These are phyloP conservation scores for Catostylus mosaicus DNA, from an alignment of 30 jellyfish, hydroid and myxozoan genomes.

Conservation along the genomic window DNA sequence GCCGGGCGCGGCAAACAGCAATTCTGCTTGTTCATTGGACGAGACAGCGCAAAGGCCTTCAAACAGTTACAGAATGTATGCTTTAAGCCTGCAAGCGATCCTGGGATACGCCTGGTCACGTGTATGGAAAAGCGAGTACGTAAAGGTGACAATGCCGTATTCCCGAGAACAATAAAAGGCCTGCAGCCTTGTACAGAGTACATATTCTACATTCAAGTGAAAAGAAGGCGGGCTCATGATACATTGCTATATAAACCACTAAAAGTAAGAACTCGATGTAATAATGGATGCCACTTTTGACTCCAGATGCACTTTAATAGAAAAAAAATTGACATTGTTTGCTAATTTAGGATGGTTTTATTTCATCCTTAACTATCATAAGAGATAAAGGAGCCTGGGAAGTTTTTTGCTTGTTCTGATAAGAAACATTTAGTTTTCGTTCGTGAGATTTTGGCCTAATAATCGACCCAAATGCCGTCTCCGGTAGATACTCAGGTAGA, in stretches of 20 bases:
- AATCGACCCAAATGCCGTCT: too few species aligned
- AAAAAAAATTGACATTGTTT: background rate
- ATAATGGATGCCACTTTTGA: constrained; percentile 7
- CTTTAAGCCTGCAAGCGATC: constrained; percentile 20
- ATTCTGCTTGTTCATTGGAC: constrained; percentile 55
- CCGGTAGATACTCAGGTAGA: too few species aligned
- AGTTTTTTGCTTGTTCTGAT: too few species aligned
- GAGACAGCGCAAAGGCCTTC: constrained; percentile 1
- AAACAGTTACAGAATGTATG: constrained; percentile 29
- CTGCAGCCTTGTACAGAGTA: constrained; percentile 54
- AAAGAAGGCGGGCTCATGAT: constrained; percentile 41
- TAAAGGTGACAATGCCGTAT: constrained; percentile 29
- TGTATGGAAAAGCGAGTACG: constrained; percentile 53
- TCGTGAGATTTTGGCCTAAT: too few species aligned
- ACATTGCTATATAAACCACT: constrained; percentile 52
- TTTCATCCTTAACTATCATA: too few species aligned
- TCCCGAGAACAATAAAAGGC: constrained; percentile 51
- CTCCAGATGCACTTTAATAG: background rate
- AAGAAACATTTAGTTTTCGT: too few species aligned
- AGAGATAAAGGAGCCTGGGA: too few species aligned
- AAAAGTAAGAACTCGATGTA: constrained; percentile 39
- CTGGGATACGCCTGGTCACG: constrained; percentile 20
- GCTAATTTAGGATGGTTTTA: too few species aligned
- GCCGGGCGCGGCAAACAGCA: constrained; percentile 64
- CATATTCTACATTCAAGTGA: constrained; percentile 52